phyloP scores from a whole-genome alignment of 2,888 invertebrate genomes.

The Drosophila glabriapex region DNA sequence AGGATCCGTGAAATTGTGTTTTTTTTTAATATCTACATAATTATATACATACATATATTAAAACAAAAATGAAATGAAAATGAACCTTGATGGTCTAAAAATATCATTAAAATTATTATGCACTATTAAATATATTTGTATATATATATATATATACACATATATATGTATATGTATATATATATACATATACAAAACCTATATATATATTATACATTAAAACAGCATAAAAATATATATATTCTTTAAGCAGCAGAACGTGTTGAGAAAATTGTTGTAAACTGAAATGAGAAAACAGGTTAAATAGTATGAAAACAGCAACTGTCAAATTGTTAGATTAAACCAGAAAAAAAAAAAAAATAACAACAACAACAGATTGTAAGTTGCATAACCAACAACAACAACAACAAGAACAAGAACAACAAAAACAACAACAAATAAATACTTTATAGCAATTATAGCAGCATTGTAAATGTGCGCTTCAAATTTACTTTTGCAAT shows the following conservation, averaged over 20 bases:
- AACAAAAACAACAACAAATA: slow-evolving; percentile 12
- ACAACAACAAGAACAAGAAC: slow-evolving; percentile 20
- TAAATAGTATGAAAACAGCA: not conserved
- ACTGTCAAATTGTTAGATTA: slow-evolving; percentile 16
- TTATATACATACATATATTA: slow-evolving; percentile 50
- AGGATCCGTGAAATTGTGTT: slow-evolving; percentile 79
- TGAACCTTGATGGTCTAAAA: slow-evolving; percentile 81
- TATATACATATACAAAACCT: slow-evolving; percentile 1
- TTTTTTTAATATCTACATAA: slow-evolving; percentile 58
- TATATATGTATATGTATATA: slow-evolving; percentile 12
- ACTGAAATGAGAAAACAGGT: slow-evolving; percentile 12
- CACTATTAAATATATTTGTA: slow-evolving; percentile 50
- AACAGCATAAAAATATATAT: slow-evolving; percentile 25
- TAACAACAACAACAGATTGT: slow-evolving; percentile 13
- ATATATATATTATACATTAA: slow-evolving; percentile 27
- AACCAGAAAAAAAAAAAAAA: slow-evolving; percentile 16
- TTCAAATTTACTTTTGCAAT: slow-evolving; percentile 68
- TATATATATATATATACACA: slow-evolving; percentile 17
- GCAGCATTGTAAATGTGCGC: slow-evolving; percentile 81
- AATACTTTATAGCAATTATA: slow-evolving; percentile 70
- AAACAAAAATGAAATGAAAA: slow-evolving; percentile 48
- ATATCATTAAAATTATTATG: slow-evolving; percentile 78
- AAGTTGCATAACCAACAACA: slow-evolving; percentile 10
- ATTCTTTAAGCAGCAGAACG: slow-evolving; percentile 46
- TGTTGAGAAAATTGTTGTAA: slow-evolving; percentile 35